Evolutionary conservation across 2,797 vertebrate genomes (phyloP).

Genomic region (Sebastes melanostomus): DNA sequence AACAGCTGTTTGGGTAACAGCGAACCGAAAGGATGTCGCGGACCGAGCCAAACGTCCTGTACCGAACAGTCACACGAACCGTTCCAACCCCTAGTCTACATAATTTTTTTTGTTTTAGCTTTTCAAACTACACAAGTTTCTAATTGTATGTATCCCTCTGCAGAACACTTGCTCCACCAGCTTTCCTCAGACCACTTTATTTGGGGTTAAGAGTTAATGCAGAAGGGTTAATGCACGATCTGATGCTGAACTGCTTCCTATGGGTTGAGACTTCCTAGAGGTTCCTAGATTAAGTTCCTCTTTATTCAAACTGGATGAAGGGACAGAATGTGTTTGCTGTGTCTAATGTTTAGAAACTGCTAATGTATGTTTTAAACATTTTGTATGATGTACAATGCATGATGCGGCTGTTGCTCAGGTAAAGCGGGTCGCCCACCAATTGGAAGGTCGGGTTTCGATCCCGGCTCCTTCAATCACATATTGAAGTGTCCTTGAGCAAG

Average conservation of each 20-base stretch:
- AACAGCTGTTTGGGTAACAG: too few species aligned
- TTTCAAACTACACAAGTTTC: slow-evolving; percentile 1
- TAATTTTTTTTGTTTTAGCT: not conserved
- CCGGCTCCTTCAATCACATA: too few species aligned
- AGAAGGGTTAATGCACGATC: not conserved
- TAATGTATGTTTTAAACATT: not conserved
- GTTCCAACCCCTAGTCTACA: not conserved
- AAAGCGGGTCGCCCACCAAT: too few species aligned
- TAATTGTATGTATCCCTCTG: not conserved
- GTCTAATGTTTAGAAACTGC: not conserved
- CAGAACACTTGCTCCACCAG: slow-evolving; percentile 18
- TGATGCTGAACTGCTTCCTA: not conserved
- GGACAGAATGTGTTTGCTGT: not conserved
- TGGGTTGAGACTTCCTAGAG: not conserved
- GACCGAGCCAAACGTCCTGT: too few species aligned
- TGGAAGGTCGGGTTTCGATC: too few species aligned
- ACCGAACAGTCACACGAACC: too few species aligned
- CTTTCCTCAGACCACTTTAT: not conserved
- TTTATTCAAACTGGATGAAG: not conserved
- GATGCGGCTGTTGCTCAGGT: too few species aligned
- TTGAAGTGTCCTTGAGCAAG: too few species aligned
- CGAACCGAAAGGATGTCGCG: too few species aligned
- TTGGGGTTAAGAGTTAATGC: not conserved
- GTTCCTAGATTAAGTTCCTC: not conserved
- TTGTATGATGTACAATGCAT: not conserved